These are phyloP conservation scores for Euwallacea fornicatus DNA, from an alignment of 1,140 invertebrate genomes.

Conservation along the genomic window DNA sequence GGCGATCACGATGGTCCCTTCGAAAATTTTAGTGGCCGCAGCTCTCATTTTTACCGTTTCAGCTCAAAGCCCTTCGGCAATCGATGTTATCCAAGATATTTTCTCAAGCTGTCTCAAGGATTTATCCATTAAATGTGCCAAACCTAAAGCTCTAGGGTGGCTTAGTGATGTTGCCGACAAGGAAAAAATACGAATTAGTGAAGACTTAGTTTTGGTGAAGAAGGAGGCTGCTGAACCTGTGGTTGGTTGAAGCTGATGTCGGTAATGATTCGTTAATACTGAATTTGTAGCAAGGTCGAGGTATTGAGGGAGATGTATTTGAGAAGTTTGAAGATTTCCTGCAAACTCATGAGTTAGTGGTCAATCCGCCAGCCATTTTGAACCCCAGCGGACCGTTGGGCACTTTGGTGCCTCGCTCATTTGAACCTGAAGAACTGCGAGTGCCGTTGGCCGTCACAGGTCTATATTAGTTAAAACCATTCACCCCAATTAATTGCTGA, in stretches of 20 bases:
- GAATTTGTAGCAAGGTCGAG: conserved; percentile 44
- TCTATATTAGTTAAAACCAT: not conserved
- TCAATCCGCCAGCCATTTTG: conserved; percentile 65
- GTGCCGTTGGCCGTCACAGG: conserved; percentile 63
- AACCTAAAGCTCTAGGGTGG: conserved; percentile 74
- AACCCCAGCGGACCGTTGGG: conserved; percentile 58
- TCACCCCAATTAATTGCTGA: not conserved
- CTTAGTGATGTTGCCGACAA: conserved; percentile 66
- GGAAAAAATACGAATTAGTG: conserved; percentile 70
- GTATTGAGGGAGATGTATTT: conserved; percentile 55
- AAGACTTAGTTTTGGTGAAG: conserved; percentile 70
- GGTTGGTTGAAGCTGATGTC: conserved; percentile 29
- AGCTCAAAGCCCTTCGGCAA: conserved; percentile 54
- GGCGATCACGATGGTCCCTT: conserved; percentile 35
- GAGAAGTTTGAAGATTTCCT: conserved; percentile 67
- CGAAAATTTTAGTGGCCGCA: conserved; percentile 39
- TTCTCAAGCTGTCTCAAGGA: conserved; percentile 66
- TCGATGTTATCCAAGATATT: conserved; percentile 62
- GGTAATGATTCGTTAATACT: not conserved
- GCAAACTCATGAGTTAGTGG: conserved; percentile 63
- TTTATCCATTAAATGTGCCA: conserved; percentile 68
- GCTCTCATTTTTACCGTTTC: conserved; percentile 34
- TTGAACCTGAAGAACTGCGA: conserved; percentile 67
- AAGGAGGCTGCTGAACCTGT: conserved; percentile 57
- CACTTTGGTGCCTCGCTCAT: conserved; percentile 66